Conservation (phyloP, 2,797 vertebrate species). For the Lithobates sylvaticus region DNA sequence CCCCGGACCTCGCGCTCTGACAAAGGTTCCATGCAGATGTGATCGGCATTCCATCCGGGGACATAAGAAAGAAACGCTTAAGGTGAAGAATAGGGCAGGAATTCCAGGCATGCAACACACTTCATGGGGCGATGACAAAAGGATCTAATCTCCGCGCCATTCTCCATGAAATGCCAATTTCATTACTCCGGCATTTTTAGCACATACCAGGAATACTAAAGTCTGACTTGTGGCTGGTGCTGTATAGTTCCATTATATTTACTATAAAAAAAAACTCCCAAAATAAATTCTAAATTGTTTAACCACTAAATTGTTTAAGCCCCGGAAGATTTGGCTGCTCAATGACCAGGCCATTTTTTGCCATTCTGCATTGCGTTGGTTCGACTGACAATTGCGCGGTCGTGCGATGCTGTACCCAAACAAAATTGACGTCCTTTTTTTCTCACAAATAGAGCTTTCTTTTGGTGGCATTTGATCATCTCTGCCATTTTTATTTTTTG, state of each 20-base stretch:
- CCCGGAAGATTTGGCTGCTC: too few relatives aligned
- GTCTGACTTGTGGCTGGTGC: background rate
- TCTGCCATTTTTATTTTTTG: too few relatives aligned
- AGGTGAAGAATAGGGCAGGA: conserved; percentile 70
- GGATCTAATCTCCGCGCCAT: conserved; percentile 5
- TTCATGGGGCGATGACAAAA: conserved; percentile 52
- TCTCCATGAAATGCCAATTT: conserved; percentile 4
- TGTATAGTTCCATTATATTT: background rate
- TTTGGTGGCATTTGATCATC: too few relatives aligned
- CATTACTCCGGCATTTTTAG: conserved; percentile 11
- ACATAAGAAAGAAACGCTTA: conserved; percentile 71
- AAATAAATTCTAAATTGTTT: background rate
- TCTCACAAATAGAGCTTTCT: too few relatives aligned
- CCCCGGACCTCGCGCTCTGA: background rate
- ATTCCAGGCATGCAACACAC: conserved; percentile 72
- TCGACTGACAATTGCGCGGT: too few relatives aligned
- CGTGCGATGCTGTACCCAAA: too few relatives aligned
- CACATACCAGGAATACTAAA: conserved; percentile 33
- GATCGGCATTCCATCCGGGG: conserved; percentile 61
- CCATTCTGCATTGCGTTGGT: too few relatives aligned
- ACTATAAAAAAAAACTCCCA: background rate
- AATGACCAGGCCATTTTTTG: too few relatives aligned
- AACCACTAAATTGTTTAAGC: too few relatives aligned
- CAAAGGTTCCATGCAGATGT: conserved; percentile 47
- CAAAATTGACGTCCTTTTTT: too few relatives aligned